phyloP scores from a whole-genome alignment of 2,797 vertebrate species.

The Jordanella pulchra region DNA sequence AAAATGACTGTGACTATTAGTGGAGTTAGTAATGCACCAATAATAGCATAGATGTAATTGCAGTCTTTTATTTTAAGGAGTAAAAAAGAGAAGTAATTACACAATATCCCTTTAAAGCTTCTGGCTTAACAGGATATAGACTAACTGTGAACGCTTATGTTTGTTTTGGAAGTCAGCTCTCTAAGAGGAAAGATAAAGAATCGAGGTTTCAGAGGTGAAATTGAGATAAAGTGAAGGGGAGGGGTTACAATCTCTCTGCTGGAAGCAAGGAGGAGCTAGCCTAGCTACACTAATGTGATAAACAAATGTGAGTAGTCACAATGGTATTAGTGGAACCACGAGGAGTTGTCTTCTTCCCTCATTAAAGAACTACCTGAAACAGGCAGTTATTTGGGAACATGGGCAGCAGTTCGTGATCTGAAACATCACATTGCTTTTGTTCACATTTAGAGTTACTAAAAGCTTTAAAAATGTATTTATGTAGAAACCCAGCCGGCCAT shows the following conservation, averaged over 20 bases:
- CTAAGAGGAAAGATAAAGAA: slow-evolving; percentile 5
- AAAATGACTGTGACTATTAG: not conserved
- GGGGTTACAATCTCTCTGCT: not conserved
- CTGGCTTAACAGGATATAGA: slow-evolving; percentile 9
- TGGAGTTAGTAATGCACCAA: not conserved
- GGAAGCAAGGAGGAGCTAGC: slow-evolving; percentile 7
- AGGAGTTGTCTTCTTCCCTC: slow-evolving; percentile 5
- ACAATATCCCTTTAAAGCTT: not conserved
- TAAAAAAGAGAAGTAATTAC: too few relatives aligned
- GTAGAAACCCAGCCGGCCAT: not conserved
- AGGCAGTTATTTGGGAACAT: slow-evolving; percentile 18
- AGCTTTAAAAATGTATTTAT: not conserved
- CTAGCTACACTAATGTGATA: not conserved
- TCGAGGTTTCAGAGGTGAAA: not conserved
- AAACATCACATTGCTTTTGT: slow-evolving; percentile 17
- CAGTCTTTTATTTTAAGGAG: too few relatives aligned
- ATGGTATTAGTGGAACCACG: not conserved
- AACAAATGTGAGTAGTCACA: not conserved
- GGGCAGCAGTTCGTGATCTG: slow-evolving; percentile 13
- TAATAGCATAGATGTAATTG: too few relatives aligned
- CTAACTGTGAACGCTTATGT: slow-evolving; percentile 8
- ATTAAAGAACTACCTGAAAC: slow-evolving; percentile 18
- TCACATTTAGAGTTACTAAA: not conserved
- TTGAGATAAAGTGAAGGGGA: not conserved
- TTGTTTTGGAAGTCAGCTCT: slow-evolving; percentile 17